Conservation (phyloP, 1,140 invertebrate species). For the Drosophila virilis region DNA sequence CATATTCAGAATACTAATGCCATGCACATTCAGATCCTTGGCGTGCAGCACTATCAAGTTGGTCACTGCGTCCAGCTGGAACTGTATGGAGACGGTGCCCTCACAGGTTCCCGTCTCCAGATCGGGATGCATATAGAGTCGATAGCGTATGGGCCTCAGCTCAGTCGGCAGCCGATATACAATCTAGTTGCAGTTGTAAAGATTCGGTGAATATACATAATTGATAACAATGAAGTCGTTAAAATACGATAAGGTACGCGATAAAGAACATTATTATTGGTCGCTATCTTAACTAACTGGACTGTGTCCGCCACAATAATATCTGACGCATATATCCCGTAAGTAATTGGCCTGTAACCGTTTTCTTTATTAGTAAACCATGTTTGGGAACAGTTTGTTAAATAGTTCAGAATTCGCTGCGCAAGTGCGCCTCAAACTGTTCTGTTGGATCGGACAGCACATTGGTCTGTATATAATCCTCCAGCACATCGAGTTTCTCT, state of each 20-base stretch:
- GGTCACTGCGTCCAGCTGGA: constrained; percentile 85
- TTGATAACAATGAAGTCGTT: constrained; percentile 29
- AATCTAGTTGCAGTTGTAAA: constrained; percentile 65
- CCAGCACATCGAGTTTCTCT: constrained; percentile 70
- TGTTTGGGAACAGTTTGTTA: neutral
- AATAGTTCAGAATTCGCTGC: constrained; percentile 5
- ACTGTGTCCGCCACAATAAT: neutral
- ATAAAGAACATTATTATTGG: constrained; percentile 12
- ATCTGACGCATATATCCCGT: neutral
- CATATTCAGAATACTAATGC: constrained; percentile 74
- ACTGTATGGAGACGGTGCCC: constrained; percentile 89
- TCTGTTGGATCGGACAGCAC: neutral
- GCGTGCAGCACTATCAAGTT: constrained; percentile 89
- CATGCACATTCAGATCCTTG: constrained; percentile 83
- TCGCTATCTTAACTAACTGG: neutral
- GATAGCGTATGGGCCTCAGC: constrained; percentile 90
- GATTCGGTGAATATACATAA: constrained; percentile 52
- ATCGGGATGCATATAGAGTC: constrained; percentile 90
- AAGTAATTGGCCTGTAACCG: neutral
- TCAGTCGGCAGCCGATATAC: constrained; percentile 87
- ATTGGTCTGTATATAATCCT: constrained; percentile 64
- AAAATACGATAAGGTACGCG: constrained; percentile 17
- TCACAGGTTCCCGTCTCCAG: constrained; percentile 86
- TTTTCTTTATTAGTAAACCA: constrained; percentile 10
- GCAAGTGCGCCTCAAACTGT: constrained; percentile 2